phyloP scores from a whole-genome alignment of 2,797 vertebrate genomes.

The Australoheros facetus region DNA sequence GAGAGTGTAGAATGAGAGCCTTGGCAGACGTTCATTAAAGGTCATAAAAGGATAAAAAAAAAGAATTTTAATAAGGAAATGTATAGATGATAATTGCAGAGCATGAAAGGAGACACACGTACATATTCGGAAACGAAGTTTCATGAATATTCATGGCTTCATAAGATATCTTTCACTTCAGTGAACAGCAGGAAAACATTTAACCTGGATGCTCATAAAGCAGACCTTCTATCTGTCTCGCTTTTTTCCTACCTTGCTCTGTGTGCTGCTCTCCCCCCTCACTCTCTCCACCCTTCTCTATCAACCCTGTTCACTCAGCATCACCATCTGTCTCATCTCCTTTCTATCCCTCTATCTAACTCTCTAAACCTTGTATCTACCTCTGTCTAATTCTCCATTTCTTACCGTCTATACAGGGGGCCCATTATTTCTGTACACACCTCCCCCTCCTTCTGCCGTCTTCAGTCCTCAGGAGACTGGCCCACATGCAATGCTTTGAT shows the following conservation, averaged over 20 bases:
- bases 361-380: conserved; percentile 21
- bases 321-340: conserved; percentile 69
- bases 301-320: conserved; percentile 57
- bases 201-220: conserved; percentile 57
- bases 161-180: conserved; percentile 69
- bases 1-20: conserved; percentile 33
- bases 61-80: conserved; percentile 66
- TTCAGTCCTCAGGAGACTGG: conserved; percentile 48
- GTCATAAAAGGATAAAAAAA: conserved; percentile 68
- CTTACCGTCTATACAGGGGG: conserved; percentile 30
- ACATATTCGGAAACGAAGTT: conserved; percentile 35
- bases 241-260: conserved; percentile 5
- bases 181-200: conserved; percentile 71
- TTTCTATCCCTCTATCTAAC: conserved; percentile 22
- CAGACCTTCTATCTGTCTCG: conserved; percentile 18
- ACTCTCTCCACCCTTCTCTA: conserved; percentile 30
- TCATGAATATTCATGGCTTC: conserved; percentile 75
- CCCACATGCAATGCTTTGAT: conserved; percentile 66
- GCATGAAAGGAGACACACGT: conserved; percentile 34
- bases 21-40: conserved; percentile 62
- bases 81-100: conserved; percentile 73
- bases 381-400: conserved; percentile 32
- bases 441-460: background rate
- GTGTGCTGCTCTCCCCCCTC: background rate
- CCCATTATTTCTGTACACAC: conserved; percentile 42